Percentiles rank a stretch among this genome's conserved stretches.
These are phyloP conservation scores for Phalera bucephala DNA, from an alignment of 2,888 invertebrate species.

Conservation along the genomic window DNA sequence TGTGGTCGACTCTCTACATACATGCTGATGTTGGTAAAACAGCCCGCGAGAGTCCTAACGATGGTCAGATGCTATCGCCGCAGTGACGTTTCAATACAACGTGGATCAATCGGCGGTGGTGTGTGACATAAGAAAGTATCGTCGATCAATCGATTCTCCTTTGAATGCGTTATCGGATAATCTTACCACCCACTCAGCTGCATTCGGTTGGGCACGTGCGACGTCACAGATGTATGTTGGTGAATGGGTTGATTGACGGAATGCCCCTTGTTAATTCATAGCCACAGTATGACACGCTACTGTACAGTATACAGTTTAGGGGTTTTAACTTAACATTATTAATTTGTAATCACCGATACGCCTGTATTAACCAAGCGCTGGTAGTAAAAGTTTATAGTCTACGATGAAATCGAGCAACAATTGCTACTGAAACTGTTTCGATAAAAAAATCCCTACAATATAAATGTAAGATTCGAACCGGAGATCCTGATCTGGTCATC, in stretches of 20 bases:
- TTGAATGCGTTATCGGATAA: slow-evolving; percentile 41
- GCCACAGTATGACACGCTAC: too few species aligned
- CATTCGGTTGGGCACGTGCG: slow-evolving; percentile 39
- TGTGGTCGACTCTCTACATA: slow-evolving; percentile 51
- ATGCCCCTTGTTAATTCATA: too few species aligned
- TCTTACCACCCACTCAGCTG: slow-evolving; percentile 42
- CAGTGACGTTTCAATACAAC: slow-evolving; percentile 80
- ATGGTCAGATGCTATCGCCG: slow-evolving; percentile 68
- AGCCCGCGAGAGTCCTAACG: slow-evolving; percentile 62
- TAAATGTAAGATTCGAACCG: too few species aligned
- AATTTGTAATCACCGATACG: too few species aligned
- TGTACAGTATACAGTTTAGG: too few species aligned
- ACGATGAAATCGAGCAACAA: too few species aligned
- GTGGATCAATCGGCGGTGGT: slow-evolving; percentile 56
- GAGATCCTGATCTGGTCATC: too few species aligned
- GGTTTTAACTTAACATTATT: too few species aligned
- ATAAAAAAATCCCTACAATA: too few species aligned
- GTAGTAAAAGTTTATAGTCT: too few species aligned
- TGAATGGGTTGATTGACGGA: slow-evolving; percentile 7
- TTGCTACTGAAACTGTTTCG: too few species aligned
- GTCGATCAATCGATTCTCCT: slow-evolving; percentile 46
- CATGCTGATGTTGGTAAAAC: slow-evolving; percentile 47
- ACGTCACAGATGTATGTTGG: slow-evolving; percentile 15
- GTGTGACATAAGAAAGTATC: slow-evolving; percentile 50
- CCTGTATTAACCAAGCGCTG: too few species aligned